Evolutionary conservation across 2,113 vertebrate genomes (phyloP).

Genomic region (Progne subis): DNA sequence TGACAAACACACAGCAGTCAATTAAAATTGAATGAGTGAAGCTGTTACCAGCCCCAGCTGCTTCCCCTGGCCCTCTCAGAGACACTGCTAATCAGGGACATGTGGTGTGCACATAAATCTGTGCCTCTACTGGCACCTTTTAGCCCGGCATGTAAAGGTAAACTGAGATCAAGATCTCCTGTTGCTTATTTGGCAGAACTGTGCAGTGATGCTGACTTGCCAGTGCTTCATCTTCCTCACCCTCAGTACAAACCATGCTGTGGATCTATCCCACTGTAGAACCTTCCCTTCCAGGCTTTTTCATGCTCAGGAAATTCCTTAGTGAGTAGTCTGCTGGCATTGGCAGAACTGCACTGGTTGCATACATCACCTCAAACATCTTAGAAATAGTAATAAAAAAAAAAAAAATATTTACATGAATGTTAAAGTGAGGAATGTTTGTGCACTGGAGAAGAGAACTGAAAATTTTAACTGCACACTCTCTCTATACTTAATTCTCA

Average conservation of each 20-base stretch:
- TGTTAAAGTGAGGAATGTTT: not conserved
- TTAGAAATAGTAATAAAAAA: not conserved
- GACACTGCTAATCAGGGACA: constrained; percentile 6
- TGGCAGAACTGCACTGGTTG: not conserved
- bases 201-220: not conserved
- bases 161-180: constrained; percentile 4
- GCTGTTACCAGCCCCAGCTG: constrained; percentile 44
- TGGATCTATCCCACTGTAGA: accelerated
- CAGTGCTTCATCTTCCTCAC: not conserved
- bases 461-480: not conserved
- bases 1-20: constrained; percentile 37
- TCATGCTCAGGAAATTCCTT: not conserved
- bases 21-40: constrained; percentile 56
- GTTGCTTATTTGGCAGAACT: not conserved
- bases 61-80: not conserved
- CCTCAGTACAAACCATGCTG: accelerated
- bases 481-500: not conserved
- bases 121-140: not conserved
- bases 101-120: constrained; percentile 6
- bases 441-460: not conserved
- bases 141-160: not conserved
- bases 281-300: not conserved
- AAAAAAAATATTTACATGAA: not conserved
- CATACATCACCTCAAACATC: not conserved
- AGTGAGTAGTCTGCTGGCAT: not conserved